Conservation (phyloP, 1,140 invertebrate species). For the Bombus balteatus region DNA sequence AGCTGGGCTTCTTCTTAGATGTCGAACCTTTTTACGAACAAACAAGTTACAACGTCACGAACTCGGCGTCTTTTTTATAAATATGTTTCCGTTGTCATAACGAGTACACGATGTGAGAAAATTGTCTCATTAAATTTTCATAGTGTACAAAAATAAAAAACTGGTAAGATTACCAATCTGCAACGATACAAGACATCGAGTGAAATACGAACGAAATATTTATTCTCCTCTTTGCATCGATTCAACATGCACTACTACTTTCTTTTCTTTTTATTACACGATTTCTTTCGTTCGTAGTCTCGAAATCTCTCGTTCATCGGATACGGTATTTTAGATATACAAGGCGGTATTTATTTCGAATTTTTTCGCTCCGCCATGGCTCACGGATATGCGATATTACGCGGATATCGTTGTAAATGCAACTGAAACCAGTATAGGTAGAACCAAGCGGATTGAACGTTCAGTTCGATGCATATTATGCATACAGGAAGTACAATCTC, state of each 20-base stretch:
- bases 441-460: not conserved
- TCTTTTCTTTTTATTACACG: no score
- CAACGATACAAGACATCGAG: not conserved
- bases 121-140: not conserved
- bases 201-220: not conserved
- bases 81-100: no score
- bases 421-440: not conserved
- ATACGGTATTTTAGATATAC: constrained; percentile 8
- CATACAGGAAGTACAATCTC: constrained; percentile 41
- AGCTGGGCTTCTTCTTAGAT: no score
- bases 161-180: not conserved
- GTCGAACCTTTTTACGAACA: no score
- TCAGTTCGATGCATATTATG: constrained; percentile 29
- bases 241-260: not conserved
- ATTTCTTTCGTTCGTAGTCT: not conserved
- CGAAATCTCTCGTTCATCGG: not conserved
- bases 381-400: not conserved
- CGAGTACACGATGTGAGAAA: no score
- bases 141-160: not conserved
- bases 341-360: not conserved
- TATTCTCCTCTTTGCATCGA: not conserved
- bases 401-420: not conserved
- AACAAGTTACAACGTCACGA: no score
- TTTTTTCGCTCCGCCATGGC: no score
- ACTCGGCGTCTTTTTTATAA: no score